Evolutionary conservation across 2,888 invertebrate species (phyloP).

Genomic region (Oligia strigilis): DNA sequence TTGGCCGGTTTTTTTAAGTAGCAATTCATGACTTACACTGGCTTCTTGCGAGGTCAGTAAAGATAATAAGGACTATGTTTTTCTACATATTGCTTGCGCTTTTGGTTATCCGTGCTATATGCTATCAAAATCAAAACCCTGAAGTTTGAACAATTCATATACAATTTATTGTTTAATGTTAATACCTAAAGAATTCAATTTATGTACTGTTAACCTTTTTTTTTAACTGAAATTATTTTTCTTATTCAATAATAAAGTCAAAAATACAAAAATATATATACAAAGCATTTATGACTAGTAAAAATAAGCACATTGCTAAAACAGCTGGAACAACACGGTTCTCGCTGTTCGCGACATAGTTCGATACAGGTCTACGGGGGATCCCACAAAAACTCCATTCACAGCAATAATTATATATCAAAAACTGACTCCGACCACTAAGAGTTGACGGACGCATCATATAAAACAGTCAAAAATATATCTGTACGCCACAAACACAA

Average conservation of each 20-base stretch:
- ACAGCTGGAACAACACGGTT: constrained; percentile 74
- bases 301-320: constrained; percentile 84
- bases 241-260: constrained; percentile 81
- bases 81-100: background rate
- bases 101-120: constrained; percentile 2
- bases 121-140: constrained; percentile 72
- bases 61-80: background rate
- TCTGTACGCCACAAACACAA: constrained; percentile 67
- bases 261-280: constrained; percentile 86
- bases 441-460: constrained; percentile 71
- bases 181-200: constrained; percentile 78
- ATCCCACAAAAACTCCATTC: constrained; percentile 79
- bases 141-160: constrained; percentile 75
- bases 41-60: background rate
- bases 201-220: constrained; percentile 73
- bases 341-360: constrained; percentile 74
- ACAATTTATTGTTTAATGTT: constrained; percentile 78
- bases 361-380: constrained; percentile 80
- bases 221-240: constrained; percentile 81
- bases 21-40: background rate
- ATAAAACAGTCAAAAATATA: constrained; percentile 74
- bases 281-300: constrained; percentile 89
- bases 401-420: constrained; percentile 81
- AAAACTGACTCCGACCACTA: constrained; percentile 77
- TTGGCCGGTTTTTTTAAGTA: background rate